These are phyloP conservation scores for Melanotaenia pygmaea DNA, from an alignment of 2,797 vertebrate genomes.

Conservation along the genomic window DNA sequence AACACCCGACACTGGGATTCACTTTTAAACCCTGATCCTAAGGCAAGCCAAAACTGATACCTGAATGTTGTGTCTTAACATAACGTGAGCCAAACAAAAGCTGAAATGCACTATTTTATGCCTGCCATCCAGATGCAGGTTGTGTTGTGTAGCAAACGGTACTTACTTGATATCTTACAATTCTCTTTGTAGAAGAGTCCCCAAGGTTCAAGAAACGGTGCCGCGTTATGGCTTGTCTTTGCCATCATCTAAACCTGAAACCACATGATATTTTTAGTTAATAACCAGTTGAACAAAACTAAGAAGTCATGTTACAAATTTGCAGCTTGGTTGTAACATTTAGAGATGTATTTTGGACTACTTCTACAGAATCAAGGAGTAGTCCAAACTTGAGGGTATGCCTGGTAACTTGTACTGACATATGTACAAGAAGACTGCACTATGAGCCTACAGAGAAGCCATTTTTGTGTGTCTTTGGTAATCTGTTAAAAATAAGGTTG, in stretches of 20 bases:
- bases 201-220: constrained; percentile 8
- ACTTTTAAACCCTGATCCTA: constrained; percentile 12
- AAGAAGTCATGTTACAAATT: neutral
- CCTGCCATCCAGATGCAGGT: neutral
- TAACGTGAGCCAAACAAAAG: constrained; percentile 19
- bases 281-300: constrained; percentile 2
- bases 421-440: neutral
- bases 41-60: constrained; percentile 23
- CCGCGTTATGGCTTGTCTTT: neutral
- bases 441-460: neutral
- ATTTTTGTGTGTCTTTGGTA: neutral
- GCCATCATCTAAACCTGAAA: constrained; percentile 23
- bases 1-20: neutral
- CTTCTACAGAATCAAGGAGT: neutral
- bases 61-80: constrained; percentile 18
- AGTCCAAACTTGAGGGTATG: neutral
- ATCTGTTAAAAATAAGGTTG: neutral
- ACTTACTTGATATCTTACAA: constrained; percentile 4
- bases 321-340: neutral
- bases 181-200: constrained; percentile 6
- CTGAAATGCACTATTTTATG: neutral
- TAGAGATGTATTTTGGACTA: neutral
- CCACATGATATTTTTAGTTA: neutral
- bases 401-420: neutral
- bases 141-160: neutral